phyloP scores from a whole-genome alignment of 2,888 invertebrate species.

The Adelognathus sp. region DNA sequence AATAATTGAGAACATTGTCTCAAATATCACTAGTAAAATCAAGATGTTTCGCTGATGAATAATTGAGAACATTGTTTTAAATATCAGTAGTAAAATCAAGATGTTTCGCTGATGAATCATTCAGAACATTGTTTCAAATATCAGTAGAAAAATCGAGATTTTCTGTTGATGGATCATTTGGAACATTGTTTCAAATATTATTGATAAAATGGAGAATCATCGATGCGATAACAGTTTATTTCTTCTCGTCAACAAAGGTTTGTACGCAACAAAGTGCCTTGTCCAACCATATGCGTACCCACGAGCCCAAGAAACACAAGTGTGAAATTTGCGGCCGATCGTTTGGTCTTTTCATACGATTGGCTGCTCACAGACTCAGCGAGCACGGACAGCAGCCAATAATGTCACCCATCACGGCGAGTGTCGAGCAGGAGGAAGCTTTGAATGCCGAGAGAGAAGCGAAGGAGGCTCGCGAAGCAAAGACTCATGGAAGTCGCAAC shows the following conservation, averaged over 20 bases:
- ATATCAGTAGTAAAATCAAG: too few species aligned
- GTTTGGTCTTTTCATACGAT: conserved; percentile 74
- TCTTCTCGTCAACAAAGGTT: conserved; percentile 62
- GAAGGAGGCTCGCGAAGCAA: conserved; percentile 70
- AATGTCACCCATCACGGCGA: conserved; percentile 69
- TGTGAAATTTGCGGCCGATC: conserved; percentile 76
- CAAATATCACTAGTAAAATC: too few species aligned
- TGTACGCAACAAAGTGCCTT: conserved; percentile 77
- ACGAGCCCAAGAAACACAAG: conserved; percentile 75
- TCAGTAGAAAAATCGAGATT: too few species aligned
- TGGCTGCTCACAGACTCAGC: conserved; percentile 72
- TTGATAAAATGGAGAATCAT: neutral
- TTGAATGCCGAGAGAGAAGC: conserved; percentile 75
- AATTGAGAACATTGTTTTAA: too few species aligned
- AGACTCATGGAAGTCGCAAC: conserved; percentile 62
- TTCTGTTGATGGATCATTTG: neutral
- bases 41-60: too few species aligned
- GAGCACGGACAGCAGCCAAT: conserved; percentile 71
- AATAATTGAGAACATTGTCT: too few species aligned
- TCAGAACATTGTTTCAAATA: too few species aligned
- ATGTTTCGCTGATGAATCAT: too few species aligned
- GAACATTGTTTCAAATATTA: neutral
- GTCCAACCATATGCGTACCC: conserved; percentile 77
- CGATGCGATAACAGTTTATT: neutral
- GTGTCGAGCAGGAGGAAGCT: conserved; percentile 75